A percentile compares a stretch with the other conserved stretches of the same genome.
phyloP scores from a whole-genome alignment of 1,140 invertebrate genomes.

The Caenorhabditis elegans region WBcel235 BX284603.4:10318001-10318500 shows the following conservation, averaged over 20 bases:
- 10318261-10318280: neutral
- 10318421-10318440: neutral
- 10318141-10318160: too few species aligned
- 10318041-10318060: slow-evolving; percentile 33
- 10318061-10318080: slow-evolving; percentile 24
- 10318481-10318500: slow-evolving; percentile 65
- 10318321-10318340: neutral
- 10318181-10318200: too few species aligned
- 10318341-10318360: neutral
- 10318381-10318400: neutral
- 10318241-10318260: neutral
- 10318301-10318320: slow-evolving; percentile 14
- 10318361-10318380: slow-evolving; percentile 12
- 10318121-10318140: slow-evolving; percentile 12
- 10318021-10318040: slow-evolving; percentile 60
- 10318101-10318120: neutral
- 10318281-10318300: neutral
- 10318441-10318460: neutral
- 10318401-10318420: neutral
- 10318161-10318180: too few species aligned
- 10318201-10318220: neutral
- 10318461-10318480: slow-evolving; percentile 61
- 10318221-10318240: neutral
- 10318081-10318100: slow-evolving; percentile 30
- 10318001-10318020: slow-evolving; percentile 52